These are phyloP conservation scores for Chromoteleia sp. DNA, from an alignment of 2,888 invertebrate species.

Conservation along the genomic window DNA sequence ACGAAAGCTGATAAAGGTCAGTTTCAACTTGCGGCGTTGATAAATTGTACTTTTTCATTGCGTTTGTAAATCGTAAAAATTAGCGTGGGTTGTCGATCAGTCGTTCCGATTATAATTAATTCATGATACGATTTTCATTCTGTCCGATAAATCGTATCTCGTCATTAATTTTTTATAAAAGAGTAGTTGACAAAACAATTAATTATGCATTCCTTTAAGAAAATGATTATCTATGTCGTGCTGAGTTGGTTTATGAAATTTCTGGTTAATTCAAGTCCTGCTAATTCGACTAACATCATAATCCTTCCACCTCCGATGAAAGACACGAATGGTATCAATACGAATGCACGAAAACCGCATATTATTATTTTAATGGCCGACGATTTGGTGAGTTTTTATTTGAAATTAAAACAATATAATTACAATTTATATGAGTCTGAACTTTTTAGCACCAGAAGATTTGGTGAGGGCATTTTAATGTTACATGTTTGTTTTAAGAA, in stretches of 20 bases:
- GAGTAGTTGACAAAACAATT: background rate
- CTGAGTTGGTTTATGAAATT: slow-evolving; percentile 9
- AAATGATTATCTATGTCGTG: background rate
- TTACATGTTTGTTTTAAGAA: too few relatives aligned
- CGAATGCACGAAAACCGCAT: slow-evolving; percentile 74
- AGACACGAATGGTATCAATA: background rate
- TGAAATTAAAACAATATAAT: background rate
- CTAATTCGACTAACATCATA: slow-evolving; percentile 1
- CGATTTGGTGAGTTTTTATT: slow-evolving; percentile 79
- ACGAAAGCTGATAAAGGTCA: background rate
- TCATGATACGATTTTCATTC: too few relatives aligned
- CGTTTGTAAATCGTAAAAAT: too few relatives aligned
- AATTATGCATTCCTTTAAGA: background rate
- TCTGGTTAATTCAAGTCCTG: slow-evolving; percentile 16
- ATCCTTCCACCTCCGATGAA: background rate
- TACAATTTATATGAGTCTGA: too few relatives aligned
- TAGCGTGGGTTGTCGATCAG: too few relatives aligned
- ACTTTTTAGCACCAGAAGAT: too few relatives aligned
- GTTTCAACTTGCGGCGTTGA: too few relatives aligned
- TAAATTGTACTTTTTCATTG: too few relatives aligned
- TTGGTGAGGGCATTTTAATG: too few relatives aligned
- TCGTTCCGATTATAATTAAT: too few relatives aligned
- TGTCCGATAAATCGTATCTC: too few relatives aligned
- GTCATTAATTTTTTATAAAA: too few relatives aligned
- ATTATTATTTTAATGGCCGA: slow-evolving; percentile 83